Percentiles rank a stretch among this genome's conserved stretches.
These are phyloP conservation scores for Glareola pratincola DNA, from an alignment of 2,113 vertebrate genomes.

Conservation along the genomic window DNA sequence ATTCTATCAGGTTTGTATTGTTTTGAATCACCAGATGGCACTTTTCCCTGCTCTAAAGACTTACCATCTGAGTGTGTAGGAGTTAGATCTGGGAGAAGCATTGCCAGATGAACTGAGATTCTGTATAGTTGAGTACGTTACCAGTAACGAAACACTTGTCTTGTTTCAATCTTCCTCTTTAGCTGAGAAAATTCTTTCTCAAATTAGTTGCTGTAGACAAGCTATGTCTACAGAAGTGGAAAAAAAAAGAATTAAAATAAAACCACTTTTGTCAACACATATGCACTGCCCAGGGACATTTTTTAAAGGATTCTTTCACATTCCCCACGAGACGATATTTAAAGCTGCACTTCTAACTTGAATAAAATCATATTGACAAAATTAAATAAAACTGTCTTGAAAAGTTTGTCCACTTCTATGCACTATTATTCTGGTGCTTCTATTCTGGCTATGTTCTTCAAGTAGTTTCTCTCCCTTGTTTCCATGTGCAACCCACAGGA, in stretches of 20 bases:
- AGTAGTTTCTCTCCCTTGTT: background rate
- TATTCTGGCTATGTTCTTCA: background rate
- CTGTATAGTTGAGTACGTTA: background rate
- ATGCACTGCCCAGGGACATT: background rate
- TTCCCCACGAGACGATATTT: background rate
- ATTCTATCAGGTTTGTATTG: background rate
- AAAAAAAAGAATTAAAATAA: background rate
- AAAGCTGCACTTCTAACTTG: background rate
- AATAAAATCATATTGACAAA: background rate
- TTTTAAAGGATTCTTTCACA: background rate
- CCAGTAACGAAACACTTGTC: background rate
- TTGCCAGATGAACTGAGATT: background rate
- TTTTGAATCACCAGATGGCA: conserved; percentile 25
- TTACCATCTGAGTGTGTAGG: background rate
- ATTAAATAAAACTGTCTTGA: background rate
- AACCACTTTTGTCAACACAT: background rate
- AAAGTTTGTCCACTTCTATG: background rate
- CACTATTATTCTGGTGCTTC: background rate
- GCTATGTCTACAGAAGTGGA: background rate
- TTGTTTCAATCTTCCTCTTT: background rate
- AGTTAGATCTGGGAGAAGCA: background rate
- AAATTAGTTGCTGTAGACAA: conserved; percentile 11
- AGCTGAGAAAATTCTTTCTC: background rate
- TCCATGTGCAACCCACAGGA: background rate
- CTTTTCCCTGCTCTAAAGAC: background rate